phyloP scores from a whole-genome alignment of 1,140 invertebrate genomes.

The Camponotus floridanus region DNA sequence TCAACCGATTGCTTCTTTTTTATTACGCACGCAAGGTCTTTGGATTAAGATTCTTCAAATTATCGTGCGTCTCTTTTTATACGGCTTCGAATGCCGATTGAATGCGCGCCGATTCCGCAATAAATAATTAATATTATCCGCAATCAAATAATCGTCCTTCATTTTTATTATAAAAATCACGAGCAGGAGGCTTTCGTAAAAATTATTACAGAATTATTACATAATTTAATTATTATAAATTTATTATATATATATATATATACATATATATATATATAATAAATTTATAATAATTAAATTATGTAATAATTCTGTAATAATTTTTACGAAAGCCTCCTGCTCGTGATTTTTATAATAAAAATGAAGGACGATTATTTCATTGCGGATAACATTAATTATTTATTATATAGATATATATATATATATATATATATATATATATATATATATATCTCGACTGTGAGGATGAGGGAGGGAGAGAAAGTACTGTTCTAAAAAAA shows the following conservation, averaged over 20 bases:
- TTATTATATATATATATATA: no score
- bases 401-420: no score
- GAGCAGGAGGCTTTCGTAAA: background rate
- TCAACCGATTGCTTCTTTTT: constrained; percentile 4
- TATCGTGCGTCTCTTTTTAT: constrained; percentile 48
- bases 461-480: constrained; percentile 27
- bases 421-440: no score
- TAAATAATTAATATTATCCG: constrained; percentile 68
- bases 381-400: constrained; percentile 67
- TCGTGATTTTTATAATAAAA: constrained; percentile 6
- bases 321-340: background rate
- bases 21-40: background rate
- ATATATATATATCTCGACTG: no score
- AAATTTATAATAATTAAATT: constrained; percentile 55
- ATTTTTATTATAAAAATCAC: constrained; percentile 19
- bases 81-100: constrained; percentile 43
- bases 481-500: constrained; percentile 24
- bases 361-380: constrained; percentile 9
- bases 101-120: constrained; percentile 53
- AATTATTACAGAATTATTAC: constrained; percentile 55
- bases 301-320: constrained; percentile 57
- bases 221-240: constrained; percentile 57
- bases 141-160: constrained; percentile 1
- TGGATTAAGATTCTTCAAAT: constrained; percentile 63
- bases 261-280: no score